These are phyloP conservation scores for Sitophilus oryzae DNA, from an alignment of 1,140 invertebrate species.

Conservation along the genomic window DNA sequence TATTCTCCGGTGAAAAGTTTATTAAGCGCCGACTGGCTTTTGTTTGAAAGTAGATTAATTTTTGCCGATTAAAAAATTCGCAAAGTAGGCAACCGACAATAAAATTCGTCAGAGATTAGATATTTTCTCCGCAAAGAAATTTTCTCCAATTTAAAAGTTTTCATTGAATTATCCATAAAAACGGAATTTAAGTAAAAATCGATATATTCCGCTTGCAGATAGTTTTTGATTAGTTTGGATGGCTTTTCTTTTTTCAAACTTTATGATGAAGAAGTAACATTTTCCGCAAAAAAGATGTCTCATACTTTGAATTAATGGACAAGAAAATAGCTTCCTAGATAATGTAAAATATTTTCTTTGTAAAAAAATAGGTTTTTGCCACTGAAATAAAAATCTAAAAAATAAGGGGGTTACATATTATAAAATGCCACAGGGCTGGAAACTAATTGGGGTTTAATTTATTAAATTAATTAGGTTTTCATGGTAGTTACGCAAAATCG, in stretches of 20 bases:
- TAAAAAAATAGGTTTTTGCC: too few relatives aligned
- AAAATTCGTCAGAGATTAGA: not conserved
- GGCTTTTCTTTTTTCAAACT: not conserved
- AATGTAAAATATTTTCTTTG: too few relatives aligned
- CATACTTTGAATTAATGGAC: not conserved
- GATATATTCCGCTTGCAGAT: slow-evolving; percentile 3
- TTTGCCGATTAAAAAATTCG: slow-evolving; percentile 2
- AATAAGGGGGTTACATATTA: too few relatives aligned
- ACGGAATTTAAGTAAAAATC: slow-evolving; percentile 3
- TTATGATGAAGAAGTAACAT: not conserved
- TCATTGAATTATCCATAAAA: slow-evolving; percentile 10
- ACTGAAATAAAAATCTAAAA: too few relatives aligned
- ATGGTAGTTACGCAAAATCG: too few relatives aligned
- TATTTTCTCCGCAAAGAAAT: not conserved
- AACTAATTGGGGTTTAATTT: too few relatives aligned
- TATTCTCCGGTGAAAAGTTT: too few relatives aligned
- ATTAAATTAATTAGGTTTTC: too few relatives aligned
- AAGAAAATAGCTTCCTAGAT: too few relatives aligned
- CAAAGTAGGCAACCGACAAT: slow-evolving; percentile 1
- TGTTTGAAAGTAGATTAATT: slow-evolving; percentile 2
- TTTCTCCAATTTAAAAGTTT: slow-evolving; percentile 13
- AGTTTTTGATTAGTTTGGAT: slow-evolving; percentile 2
- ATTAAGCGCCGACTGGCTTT: too few relatives aligned
- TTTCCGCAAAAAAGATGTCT: not conserved
- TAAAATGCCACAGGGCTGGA: too few relatives aligned